Evolutionary conservation across 2,113 vertebrate species (phyloP), one percentile per base, ranked within the genome.

Genomic region (Pedionomus torquatus): DNA sequence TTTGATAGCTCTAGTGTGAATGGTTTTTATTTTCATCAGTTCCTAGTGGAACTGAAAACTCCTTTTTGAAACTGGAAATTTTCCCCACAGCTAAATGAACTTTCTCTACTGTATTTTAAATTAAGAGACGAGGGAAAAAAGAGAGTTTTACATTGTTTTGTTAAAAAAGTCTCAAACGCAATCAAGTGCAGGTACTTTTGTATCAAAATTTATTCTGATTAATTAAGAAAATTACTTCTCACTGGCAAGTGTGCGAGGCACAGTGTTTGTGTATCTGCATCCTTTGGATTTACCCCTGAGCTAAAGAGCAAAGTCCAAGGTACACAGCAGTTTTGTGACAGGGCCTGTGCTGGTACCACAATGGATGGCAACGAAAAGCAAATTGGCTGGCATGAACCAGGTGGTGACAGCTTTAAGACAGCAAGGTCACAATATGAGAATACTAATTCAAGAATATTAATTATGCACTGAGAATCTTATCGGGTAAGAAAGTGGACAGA

Each of bases 311-410:
- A 39, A 28, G 49, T 25, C 37, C 1, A 3, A 33, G 77, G 41
- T 5, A 33, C 2, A 1, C 2, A 49, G 33, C 20, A 7, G 8
- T 2, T 11, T 58, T 30, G 52, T 5, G 52, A 30, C 37, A 14
- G 10, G 25, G 43, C 0, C 3, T 44, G 51, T 15, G 51, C 51
- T 28, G 25, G 51, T 17, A 11, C 51, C 68, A 17, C 28, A 43
- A 17, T 13, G 43, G 15, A 0, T 7, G 25, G 63, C 46, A 85
- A 19, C 39, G 35, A 49, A 54, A 39, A 1, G 10, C 1, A 6
- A 12, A 5, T 24, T 66, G 55, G 31, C 43, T 58, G 74, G 17
- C 31, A 6, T 8, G 52, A 55, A 71, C 18, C 31, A 21, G 28
- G 2, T 8, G 37, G 41, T 15, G 21, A 39, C 43, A 52, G n/a